Conservation (phyloP, 2,888 invertebrate genomes). For the Ctena decussata region DNA sequence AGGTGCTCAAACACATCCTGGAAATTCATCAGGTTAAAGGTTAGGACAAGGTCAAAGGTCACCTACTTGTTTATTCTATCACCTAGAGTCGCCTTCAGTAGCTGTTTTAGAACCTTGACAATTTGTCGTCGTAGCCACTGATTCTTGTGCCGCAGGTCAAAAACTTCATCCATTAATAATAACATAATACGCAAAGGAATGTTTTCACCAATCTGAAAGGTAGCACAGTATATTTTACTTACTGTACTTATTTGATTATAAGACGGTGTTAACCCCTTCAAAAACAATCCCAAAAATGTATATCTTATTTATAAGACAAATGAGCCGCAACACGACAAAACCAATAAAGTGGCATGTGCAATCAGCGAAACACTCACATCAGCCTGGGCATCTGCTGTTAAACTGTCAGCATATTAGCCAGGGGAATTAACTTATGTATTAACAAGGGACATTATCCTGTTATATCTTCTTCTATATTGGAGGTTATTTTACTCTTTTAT, state of each 20-base stretch:
- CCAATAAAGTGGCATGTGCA: no score
- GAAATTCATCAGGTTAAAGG: no score
- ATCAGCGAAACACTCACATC: no score
- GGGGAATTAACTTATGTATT: neutral
- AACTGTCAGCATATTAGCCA: neutral
- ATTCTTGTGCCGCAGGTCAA: constrained; percentile 93
- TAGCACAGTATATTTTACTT: neutral
- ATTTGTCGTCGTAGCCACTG: constrained; percentile 94
- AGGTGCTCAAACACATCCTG: no score
- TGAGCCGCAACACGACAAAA: no score
- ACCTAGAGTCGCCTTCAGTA: constrained; percentile 93
- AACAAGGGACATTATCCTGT: neutral
- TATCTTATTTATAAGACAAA: no score
- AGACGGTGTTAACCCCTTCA: no score
- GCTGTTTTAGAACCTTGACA: constrained; percentile 92
- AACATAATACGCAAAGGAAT: constrained; percentile 94
- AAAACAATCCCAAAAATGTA: no score
- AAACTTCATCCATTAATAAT: constrained; percentile 94
- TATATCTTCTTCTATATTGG: neutral
- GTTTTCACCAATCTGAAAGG: constrained; percentile 89
- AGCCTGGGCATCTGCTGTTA: no score
- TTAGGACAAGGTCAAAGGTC: no score
- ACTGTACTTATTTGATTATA: no score
- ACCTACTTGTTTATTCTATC: constrained; percentile 91
- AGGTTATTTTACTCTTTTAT: neutral